Percentiles rank a stretch among this genome's conserved stretches.
Conservation (phyloP, 1,140 invertebrate species). For the Pseudomyrmex sp. region DNA sequence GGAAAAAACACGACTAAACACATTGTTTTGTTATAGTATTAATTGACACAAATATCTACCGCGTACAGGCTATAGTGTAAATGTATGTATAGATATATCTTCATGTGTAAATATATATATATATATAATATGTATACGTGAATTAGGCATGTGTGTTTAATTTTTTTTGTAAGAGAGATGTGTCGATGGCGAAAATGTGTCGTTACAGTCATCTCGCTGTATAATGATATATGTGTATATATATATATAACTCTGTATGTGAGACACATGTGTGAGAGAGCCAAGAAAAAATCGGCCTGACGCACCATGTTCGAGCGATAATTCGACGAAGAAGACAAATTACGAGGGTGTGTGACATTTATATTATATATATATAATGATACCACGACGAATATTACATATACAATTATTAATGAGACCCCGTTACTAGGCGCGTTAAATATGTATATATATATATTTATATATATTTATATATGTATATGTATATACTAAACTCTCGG, state of each 20-base stretch:
- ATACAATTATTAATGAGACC: constrained; percentile 60
- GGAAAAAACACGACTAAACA: constrained; percentile 68
- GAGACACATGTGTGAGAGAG: constrained; percentile 45
- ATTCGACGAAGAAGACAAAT: constrained; percentile 62
- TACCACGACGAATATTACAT: constrained; percentile 58
- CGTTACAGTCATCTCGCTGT: too few relatives aligned
- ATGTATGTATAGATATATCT: constrained; percentile 61
- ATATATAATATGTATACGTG: constrained; percentile 27
- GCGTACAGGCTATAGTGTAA: constrained; percentile 65
- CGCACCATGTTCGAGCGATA: constrained; percentile 33
- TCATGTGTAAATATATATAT: constrained; percentile 22
- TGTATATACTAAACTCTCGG: constrained; percentile 45
- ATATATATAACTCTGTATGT: neutral
- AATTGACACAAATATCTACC: constrained; percentile 76
- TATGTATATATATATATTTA: too few relatives aligned
- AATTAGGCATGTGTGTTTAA: constrained; percentile 24
- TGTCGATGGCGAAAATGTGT: constrained; percentile 35
- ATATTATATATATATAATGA: constrained; percentile 20
- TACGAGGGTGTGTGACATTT: constrained; percentile 45
- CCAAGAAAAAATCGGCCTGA: constrained; percentile 41
- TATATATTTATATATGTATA: too few relatives aligned
- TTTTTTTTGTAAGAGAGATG: neutral
- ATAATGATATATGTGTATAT: too few relatives aligned
- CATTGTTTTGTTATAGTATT: constrained; percentile 71
- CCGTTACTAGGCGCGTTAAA: constrained; percentile 58